Evolutionary conservation across 2,113 vertebrate genomes (phyloP).

Genomic region (Entomyzon cyanotis): DNA sequence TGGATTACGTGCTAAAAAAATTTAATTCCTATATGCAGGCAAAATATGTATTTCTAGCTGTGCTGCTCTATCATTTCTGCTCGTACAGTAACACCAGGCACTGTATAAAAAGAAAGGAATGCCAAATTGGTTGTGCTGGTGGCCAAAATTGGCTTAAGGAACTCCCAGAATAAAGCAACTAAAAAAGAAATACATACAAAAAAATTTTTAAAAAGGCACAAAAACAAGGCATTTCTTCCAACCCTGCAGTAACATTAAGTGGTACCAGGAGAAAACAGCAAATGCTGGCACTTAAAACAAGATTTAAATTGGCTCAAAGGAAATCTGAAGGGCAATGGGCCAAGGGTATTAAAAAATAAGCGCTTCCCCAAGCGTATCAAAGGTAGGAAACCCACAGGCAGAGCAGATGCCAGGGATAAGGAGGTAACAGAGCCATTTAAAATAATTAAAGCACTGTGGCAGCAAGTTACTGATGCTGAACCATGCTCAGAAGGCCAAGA

Average conservation of each 20-base stretch:
- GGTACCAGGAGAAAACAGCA: neutral
- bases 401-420: neutral
- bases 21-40: neutral
- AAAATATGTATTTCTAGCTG: neutral
- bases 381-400: neutral
- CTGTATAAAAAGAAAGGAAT: slow-evolving; percentile 59
- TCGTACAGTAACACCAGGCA: neutral
- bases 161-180: slow-evolving; percentile 39
- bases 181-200: neutral
- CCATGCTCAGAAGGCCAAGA: neutral
- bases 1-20: neutral
- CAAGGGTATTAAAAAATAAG: neutral
- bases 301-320: neutral
- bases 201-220: neutral
- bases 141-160: neutral
- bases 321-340: neutral
- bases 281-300: neutral
- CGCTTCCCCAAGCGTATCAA: neutral
- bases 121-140: neutral
- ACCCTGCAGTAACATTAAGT: neutral
- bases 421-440: neutral
- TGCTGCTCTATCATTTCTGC: slow-evolving; percentile 48
- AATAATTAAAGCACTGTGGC: neutral
- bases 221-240: neutral
- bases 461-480: neutral